Conservation (phyloP, 2,888 invertebrate species). For the Phania funesta region DNA sequence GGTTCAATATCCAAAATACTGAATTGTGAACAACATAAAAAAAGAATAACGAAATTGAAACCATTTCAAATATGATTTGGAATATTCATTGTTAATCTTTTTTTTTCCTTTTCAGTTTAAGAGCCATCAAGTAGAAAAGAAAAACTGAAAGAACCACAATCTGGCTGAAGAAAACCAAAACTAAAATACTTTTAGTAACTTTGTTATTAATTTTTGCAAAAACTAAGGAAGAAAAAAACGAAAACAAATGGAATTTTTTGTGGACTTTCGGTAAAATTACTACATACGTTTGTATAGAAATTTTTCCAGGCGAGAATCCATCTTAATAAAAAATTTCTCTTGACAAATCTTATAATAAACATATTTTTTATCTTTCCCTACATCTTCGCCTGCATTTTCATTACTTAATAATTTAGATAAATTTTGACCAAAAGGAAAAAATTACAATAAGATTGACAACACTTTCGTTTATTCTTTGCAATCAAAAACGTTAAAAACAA, state of each 20-base stretch:
- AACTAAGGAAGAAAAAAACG: conserved; percentile 3
- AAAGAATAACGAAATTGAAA: conserved; percentile 36
- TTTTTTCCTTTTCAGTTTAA: conserved; percentile 5
- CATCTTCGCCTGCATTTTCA: no score
- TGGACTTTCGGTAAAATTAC: neutral
- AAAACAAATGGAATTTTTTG: conserved; percentile 33
- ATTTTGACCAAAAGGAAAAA: neutral
- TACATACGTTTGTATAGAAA: neutral
- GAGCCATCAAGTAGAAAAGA: neutral
- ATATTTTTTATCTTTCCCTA: no score
- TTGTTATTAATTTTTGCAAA: conserved; percentile 39
- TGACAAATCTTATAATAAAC: no score
- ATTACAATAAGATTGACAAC: neutral
- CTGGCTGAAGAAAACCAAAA: conserved; percentile 33
- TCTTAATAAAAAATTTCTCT: no score
- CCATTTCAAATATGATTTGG: conserved; percentile 74
- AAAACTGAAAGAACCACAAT: conserved; percentile 38
- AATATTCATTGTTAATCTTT: conserved; percentile 59
- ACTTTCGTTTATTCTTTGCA: conserved; percentile 17
- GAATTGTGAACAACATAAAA: conserved; percentile 44
- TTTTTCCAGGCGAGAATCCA: no score
- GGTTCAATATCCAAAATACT: conserved; percentile 76
- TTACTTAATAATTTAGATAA: neutral
- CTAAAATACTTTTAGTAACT: conserved; percentile 35
- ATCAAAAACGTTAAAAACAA: neutral